A percentile compares a stretch with the other conserved stretches of the same genome.
These are phyloP conservation scores for Osmerus eperlanus DNA, from an alignment of 2,113 vertebrate genomes.

Conservation along the genomic window DNA sequence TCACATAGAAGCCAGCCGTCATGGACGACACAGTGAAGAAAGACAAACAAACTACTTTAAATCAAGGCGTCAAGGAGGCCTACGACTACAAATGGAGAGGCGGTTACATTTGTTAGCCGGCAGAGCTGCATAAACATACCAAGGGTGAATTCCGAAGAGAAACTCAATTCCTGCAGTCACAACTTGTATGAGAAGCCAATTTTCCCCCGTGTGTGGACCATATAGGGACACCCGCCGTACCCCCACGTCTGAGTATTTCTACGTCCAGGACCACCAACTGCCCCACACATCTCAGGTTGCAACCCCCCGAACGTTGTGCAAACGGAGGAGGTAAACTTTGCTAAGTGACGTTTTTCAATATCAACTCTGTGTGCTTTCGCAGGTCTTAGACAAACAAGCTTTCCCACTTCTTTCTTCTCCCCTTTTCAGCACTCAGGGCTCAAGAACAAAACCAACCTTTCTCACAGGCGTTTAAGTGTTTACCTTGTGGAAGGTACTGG, in stretches of 20 bases:
- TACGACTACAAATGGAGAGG: constrained; percentile 6
- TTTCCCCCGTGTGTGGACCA: too few species aligned
- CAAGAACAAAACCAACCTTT: constrained; percentile 17
- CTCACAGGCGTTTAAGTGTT: not conserved
- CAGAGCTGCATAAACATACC: constrained; percentile 52
- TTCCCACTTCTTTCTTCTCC: not conserved
- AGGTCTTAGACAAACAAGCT: constrained; percentile 47
- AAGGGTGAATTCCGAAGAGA: constrained; percentile 49
- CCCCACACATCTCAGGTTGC: constrained; percentile 38
- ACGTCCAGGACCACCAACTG: constrained; percentile 48
- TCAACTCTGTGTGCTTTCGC: constrained; percentile 44
- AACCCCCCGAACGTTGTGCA: constrained; percentile 40
- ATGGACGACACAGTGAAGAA: not conserved
- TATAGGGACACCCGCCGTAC: constrained; percentile 14
- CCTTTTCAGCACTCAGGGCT: constrained; percentile 12
- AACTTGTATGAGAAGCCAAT: constrained; percentile 28
- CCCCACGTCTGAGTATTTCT: constrained; percentile 24
- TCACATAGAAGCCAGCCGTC: too few species aligned
- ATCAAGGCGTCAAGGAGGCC: constrained; percentile 29
- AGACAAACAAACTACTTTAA: constrained; percentile 2
- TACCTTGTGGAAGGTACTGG: not conserved
- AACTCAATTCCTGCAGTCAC: constrained; percentile 39
- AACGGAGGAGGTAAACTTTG: constrained; percentile 25
- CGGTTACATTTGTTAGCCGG: constrained; percentile 26
- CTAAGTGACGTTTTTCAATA: constrained; percentile 42